phyloP scores from a whole-genome alignment of 2,888 invertebrate genomes.

The Liopterus haemorrhoidalis region DNA sequence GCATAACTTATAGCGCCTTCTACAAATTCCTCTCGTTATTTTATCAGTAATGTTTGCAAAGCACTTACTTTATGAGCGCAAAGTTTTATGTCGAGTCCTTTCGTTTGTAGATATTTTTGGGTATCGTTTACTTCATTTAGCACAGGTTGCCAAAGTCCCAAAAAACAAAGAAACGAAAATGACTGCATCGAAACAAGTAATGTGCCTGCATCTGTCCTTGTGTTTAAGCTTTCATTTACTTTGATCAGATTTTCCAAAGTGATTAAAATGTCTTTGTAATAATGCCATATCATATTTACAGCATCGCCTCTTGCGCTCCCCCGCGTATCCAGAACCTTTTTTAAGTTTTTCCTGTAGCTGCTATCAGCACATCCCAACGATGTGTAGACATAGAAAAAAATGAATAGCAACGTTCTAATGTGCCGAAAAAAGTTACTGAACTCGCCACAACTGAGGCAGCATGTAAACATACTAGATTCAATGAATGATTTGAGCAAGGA shows the following conservation, averaged over 20 bases:
- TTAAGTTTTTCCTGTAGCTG: slow-evolving; percentile 26
- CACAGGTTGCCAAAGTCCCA: too few relatives aligned
- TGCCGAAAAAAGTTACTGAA: slow-evolving; percentile 29
- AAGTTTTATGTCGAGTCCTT: too few relatives aligned
- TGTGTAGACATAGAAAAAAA: slow-evolving; percentile 24
- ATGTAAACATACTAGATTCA: slow-evolving; percentile 29
- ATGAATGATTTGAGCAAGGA: slow-evolving; percentile 21
- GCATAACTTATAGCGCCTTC: too few relatives aligned
- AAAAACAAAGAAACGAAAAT: slow-evolving; percentile 1
- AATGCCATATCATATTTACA: slow-evolving; percentile 16
- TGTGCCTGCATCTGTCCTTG: slow-evolving; percentile 8
- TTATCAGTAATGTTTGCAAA: too few relatives aligned
- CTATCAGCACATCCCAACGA: slow-evolving; percentile 25
- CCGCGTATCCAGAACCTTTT: slow-evolving; percentile 25
- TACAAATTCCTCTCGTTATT: too few relatives aligned
- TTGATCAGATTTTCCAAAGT: slow-evolving; percentile 5
- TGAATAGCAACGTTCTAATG: slow-evolving; percentile 22
- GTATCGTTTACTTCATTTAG: too few relatives aligned
- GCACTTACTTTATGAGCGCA: too few relatives aligned
- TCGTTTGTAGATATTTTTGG: too few relatives aligned
- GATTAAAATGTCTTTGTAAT: slow-evolving; percentile 5
- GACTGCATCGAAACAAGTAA: too few relatives aligned
- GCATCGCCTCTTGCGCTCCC: slow-evolving; percentile 26
- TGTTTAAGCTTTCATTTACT: slow-evolving; percentile 17
- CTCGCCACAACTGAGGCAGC: slow-evolving; percentile 26